These are phyloP conservation scores for Loriculus beryllinus DNA, from an alignment of 2,797 vertebrate species.

Conservation along the genomic window DNA sequence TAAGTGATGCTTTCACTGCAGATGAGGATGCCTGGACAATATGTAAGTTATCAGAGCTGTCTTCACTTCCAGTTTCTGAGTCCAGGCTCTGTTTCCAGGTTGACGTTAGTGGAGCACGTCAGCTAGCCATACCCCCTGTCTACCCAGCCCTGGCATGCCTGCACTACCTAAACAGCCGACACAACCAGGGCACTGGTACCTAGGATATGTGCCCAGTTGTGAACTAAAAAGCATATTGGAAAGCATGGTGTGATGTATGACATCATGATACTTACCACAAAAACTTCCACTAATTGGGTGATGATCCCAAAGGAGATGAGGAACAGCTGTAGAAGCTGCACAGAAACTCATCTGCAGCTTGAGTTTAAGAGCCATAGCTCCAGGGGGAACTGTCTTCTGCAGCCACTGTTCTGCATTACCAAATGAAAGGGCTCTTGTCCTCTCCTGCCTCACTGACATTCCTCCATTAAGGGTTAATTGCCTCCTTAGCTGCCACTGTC, in stretches of 20 bases:
- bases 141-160: background rate
- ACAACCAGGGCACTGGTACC: background rate
- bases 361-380: slow-evolving; percentile 23
- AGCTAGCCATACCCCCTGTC: background rate
- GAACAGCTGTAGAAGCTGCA: slow-evolving; percentile 63
- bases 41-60: background rate
- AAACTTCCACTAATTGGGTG: slow-evolving; percentile 60
- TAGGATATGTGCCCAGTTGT: background rate
- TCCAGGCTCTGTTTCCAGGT: background rate
- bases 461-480: background rate
- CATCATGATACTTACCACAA: background rate
- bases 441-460: background rate
- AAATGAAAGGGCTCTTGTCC: slow-evolving; percentile 8
- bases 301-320: slow-evolving; percentile 51
- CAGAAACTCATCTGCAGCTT: slow-evolving; percentile 18
- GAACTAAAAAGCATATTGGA: background rate
- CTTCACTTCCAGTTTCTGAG: background rate
- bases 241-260: background rate
- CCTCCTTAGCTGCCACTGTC: background rate
- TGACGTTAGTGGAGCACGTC: background rate
- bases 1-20: background rate
- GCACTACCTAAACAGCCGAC: background rate
- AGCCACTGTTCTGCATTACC: slow-evolving; percentile 46
- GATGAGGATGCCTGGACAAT: background rate
- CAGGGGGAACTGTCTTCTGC: background rate